These are phyloP conservation scores for Parascotia fuliginaria DNA, from an alignment of 2,888 invertebrate genomes.

Conservation along the genomic window DNA sequence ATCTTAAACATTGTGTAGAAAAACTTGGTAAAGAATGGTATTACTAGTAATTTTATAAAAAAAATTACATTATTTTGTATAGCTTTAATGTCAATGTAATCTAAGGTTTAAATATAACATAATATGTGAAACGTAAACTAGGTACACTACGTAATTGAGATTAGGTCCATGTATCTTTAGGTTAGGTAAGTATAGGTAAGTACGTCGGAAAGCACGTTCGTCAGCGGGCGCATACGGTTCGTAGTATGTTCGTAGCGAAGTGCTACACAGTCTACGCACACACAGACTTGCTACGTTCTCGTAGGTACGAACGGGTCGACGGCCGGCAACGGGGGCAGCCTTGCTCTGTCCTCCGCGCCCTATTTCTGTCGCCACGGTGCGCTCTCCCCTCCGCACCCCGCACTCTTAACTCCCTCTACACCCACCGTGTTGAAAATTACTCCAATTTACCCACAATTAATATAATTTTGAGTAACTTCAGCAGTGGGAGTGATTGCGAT, in stretches of 20 bases:
- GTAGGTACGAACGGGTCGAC: conserved; percentile 73
- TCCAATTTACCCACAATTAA: conserved; percentile 52
- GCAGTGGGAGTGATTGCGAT: too few relatives aligned
- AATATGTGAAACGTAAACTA: conserved; percentile 31
- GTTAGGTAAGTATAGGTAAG: too few relatives aligned
- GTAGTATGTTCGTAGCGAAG: conserved; percentile 57
- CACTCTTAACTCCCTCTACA: conserved; percentile 49
- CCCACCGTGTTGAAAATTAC: conserved; percentile 69
- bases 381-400: conserved; percentile 48
- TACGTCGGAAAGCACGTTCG: conserved; percentile 41
- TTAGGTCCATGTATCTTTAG: conserved; percentile 59
- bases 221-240: conserved; percentile 47
- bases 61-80: too few relatives aligned
- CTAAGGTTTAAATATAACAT: not conserved
- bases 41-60: too few relatives aligned
- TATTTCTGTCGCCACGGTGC: conserved; percentile 82
- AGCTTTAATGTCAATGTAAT: not conserved
- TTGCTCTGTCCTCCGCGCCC: conserved; percentile 85
- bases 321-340: conserved; percentile 83
- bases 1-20: not conserved
- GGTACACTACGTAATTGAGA: conserved; percentile 52
- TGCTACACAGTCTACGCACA: conserved; percentile 56
- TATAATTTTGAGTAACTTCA: conserved; percentile 30
- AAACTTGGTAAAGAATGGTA: not conserved
- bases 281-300: conserved; percentile 49